Conservation (phyloP, 2,113 vertebrate species). For the Irena cyanogastra region DNA sequence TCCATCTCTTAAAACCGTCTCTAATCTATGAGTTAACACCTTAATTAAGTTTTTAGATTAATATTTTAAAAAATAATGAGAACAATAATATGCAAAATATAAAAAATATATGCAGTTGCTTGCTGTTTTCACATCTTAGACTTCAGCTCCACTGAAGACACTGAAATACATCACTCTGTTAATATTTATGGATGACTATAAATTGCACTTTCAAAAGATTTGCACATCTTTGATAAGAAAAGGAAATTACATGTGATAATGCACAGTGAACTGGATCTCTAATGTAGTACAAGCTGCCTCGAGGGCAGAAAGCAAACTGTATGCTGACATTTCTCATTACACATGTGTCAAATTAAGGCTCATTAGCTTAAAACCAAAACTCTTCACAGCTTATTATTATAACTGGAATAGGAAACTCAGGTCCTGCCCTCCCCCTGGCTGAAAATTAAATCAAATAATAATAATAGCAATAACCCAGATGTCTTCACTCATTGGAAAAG, state of each 20-base stretch:
- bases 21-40: slow-evolving; percentile 30
- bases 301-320: slow-evolving; percentile 13
- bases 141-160: not conserved
- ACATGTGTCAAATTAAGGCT: slow-evolving; percentile 44
- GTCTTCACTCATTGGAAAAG: not conserved
- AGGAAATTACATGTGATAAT: slow-evolving; percentile 10
- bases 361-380: slow-evolving; percentile 28
- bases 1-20: not conserved
- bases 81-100: not conserved
- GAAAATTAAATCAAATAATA: slow-evolving; percentile 36
- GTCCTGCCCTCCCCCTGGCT: not conserved
- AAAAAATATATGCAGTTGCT: not conserved
- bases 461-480: not conserved
- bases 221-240: slow-evolving; percentile 31
- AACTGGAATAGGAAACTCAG: slow-evolving; percentile 6
- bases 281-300: slow-evolving; percentile 4
- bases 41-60: slow-evolving; percentile 29
- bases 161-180: not conserved
- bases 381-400: slow-evolving; percentile 22
- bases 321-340: slow-evolving; percentile 19
- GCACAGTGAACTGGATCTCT: not conserved
- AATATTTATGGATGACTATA: slow-evolving; percentile 32
- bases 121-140: not conserved
- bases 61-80: not conserved
- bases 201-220: slow-evolving; percentile 17